Evolutionary conservation across 2,888 invertebrate genomes (phyloP), one percentile per base, ranked within the genome.

Genomic region (Chalcosyrphus nemorum): DNA sequence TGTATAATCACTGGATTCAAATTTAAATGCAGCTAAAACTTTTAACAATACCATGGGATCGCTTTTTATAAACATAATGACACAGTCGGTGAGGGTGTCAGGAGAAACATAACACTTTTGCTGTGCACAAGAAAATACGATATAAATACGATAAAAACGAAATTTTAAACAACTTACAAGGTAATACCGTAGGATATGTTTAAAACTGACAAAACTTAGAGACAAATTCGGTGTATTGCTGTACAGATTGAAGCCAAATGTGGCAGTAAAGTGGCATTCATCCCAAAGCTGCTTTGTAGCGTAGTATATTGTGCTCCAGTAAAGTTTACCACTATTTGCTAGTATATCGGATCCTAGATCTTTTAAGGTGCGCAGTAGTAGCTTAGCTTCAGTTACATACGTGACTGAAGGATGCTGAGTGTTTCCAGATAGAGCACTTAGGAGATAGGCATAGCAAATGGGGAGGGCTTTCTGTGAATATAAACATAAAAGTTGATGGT

Each of bases 11-110:
- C 87, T 87, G 45, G 87, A 88, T 63, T 87, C 87, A 24, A 86
- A 78, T 72, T 90, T 90, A 7, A 91, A 77, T 4, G 86, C 88
- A 4, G 82, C 87, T 11, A 90, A 86, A 1, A 89, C 65, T n/a
- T 88, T 86, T 0, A 90, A 81, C 78, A 90, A 59, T 29, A 87
- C 29, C 11, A 88, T 63, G 1, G 90, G 86, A 52, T 89, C 78
- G 13, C 87, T 86, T 17, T 66, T 76, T 5, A 88, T 74, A 3
- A 86, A 32, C 29, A 72, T 56, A 9, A 15, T 19, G n/a, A 54
- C n/a, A 35, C 85, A 21, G n/a, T 57, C 63, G 6, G 17, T 17
- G n/a, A 61, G 17, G 2, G 19, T 47, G 11, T 11, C 15, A 6
- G 13, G 24, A 2, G n/a, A 54, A 3, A 17, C 9, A 24, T 85